phyloP scores from a whole-genome alignment of 2,113 vertebrate genomes.

The Hippolais icterina region DNA sequence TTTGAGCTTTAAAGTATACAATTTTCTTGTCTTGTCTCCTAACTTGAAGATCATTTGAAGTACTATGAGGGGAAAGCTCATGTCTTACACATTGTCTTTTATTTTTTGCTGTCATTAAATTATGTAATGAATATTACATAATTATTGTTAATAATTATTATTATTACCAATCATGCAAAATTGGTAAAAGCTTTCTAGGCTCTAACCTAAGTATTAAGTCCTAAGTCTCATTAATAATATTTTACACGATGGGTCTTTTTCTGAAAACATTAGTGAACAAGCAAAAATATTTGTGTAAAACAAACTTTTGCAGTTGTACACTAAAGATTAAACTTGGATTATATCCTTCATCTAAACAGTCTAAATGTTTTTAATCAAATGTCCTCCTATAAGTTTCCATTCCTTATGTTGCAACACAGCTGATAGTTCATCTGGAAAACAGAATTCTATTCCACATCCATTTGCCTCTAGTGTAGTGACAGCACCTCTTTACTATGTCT shows the following conservation, averaged over 20 bases:
- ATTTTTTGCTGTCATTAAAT: neutral
- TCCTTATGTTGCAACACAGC: slow-evolving; percentile 9
- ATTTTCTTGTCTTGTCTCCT: neutral
- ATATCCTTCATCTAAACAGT: neutral
- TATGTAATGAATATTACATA: neutral
- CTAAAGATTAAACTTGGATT: neutral
- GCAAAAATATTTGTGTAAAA: neutral
- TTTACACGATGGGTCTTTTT: neutral
- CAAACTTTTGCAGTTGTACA: neutral
- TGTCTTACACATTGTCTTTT: neutral
- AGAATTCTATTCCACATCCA: neutral
- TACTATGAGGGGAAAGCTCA: neutral
- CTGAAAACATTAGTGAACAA: neutral
- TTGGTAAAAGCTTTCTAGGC: neutral
- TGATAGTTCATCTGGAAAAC: slow-evolving; percentile 41
- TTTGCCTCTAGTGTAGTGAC: slow-evolving; percentile 41
- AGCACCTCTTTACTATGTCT: slow-evolving; percentile 8
- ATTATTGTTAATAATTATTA: neutral
- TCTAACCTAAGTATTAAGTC: neutral
- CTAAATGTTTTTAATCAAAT: neutral
- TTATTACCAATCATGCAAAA: neutral
- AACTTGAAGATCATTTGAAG: neutral
- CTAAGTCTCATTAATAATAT: neutral
- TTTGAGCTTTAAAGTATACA: neutral
- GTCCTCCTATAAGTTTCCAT: neutral